Evolutionary conservation across 2,113 vertebrate species (phyloP).

Genomic region (Megaptera novaeangliae): DNA sequence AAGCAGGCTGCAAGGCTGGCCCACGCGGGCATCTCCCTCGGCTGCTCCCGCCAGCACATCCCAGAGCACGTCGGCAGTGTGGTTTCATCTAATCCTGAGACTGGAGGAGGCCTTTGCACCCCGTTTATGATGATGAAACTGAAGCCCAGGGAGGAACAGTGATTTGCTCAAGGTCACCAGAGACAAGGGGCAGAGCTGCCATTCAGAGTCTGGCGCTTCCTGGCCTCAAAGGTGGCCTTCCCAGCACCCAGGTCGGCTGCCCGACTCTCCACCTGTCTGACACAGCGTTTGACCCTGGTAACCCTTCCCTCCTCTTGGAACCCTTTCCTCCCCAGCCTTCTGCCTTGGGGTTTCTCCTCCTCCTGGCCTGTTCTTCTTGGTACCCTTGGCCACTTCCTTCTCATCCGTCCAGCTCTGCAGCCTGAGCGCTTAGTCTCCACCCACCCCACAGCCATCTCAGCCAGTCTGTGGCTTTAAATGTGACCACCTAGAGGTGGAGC

Average conservation of each 20-base stretch:
- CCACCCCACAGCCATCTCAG: neutral
- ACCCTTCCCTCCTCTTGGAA: neutral
- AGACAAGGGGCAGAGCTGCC: neutral
- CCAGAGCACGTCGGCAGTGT: fast-evolving
- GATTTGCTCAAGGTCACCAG: neutral
- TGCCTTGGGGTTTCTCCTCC: neutral
- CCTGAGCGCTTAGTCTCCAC: neutral
- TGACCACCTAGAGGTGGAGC: neutral
- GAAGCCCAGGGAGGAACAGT: neutral
- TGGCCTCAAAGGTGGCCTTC: neutral
- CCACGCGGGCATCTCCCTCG: fast-evolving
- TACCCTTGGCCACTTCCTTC: too few relatives aligned
- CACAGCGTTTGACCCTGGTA: fast-evolving
- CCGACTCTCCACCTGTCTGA: neutral
- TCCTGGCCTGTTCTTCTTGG: neutral
- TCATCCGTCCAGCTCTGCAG: neutral
- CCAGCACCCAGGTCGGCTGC: too few relatives aligned
- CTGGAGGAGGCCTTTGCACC: neutral
- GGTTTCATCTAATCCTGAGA: too few relatives aligned
- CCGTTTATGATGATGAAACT: neutral
- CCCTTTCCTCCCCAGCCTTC: neutral
- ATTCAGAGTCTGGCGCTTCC: neutral
- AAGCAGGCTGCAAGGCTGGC: neutral
- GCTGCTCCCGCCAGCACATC: neutral
- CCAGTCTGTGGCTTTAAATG: neutral